Evolutionary conservation across 2,888 invertebrate species (phyloP).

Genomic region (Clitarchus hookeri): DNA sequence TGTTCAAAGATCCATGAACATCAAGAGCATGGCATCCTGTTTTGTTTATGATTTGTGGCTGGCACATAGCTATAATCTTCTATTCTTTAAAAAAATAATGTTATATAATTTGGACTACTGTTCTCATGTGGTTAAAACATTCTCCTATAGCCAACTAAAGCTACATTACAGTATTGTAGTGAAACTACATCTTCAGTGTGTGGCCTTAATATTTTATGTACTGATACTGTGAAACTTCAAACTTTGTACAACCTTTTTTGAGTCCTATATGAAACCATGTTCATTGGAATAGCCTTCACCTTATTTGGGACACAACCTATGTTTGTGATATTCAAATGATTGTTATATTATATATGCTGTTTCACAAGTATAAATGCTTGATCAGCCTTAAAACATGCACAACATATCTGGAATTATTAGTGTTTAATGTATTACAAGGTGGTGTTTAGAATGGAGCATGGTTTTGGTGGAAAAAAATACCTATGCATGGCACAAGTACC

Average conservation of each 20-base stretch:
- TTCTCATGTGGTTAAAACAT: slow-evolving; percentile 5
- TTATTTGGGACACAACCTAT: background rate
- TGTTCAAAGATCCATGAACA: slow-evolving; percentile 3
- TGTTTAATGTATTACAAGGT: slow-evolving; percentile 6
- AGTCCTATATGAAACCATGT: background rate
- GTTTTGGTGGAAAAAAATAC: background rate
- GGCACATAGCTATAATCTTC: background rate
- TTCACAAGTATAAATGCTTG: background rate
- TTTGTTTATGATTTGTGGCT: slow-evolving; percentile 20
- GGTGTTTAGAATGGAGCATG: background rate
- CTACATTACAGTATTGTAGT: slow-evolving; percentile 38
- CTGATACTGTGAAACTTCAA: slow-evolving; percentile 22
- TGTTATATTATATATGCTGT: background rate
- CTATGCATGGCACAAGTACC: background rate
- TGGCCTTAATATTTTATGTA: slow-evolving; percentile 44
- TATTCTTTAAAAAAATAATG: slow-evolving; percentile 30
- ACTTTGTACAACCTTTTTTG: background rate
- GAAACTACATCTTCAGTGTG: slow-evolving; percentile 43
- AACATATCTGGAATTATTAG: background rate
- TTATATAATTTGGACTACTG: background rate
- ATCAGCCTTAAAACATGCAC: background rate
- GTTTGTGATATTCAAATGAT: background rate
- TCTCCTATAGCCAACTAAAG: background rate
- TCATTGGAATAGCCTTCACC: background rate
- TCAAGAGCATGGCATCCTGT: slow-evolving; percentile 22